Percentiles rank a stretch among this genome's conserved stretches.
Evolutionary conservation across 2,888 invertebrate genomes (phyloP).

Genomic region (Hemistola chrysoprasaria): DNA sequence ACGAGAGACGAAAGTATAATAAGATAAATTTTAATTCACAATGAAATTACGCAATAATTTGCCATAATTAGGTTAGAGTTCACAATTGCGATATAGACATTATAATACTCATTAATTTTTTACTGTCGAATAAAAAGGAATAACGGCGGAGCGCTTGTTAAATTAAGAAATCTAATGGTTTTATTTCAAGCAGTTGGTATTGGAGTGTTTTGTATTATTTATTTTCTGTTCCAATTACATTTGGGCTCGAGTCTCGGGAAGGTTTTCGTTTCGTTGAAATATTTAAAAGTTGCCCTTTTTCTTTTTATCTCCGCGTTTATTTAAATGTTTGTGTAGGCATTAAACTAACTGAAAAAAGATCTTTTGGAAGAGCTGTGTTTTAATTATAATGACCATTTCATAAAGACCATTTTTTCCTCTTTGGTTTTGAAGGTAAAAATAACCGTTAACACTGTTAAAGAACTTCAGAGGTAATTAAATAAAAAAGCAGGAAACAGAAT

Average conservation of each 20-base stretch:
- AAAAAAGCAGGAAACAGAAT: too few relatives aligned
- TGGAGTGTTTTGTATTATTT: conserved; percentile 17
- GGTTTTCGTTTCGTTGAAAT: conserved; percentile 7
- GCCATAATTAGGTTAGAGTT: too few relatives aligned
- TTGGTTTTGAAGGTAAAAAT: too few relatives aligned
- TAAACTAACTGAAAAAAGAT: not conserved
- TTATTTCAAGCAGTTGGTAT: conserved; percentile 17
- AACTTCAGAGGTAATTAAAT: too few relatives aligned
- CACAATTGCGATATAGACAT: too few relatives aligned
- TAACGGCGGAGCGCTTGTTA: conserved; percentile 11
- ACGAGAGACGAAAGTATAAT: too few relatives aligned
- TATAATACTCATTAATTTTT: conserved; percentile 20
- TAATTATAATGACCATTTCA: too few relatives aligned
- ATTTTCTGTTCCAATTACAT: conserved; percentile 18
- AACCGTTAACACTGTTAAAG: too few relatives aligned
- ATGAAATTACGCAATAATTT: too few relatives aligned
- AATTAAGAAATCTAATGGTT: conserved; percentile 20
- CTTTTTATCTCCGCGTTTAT: conserved; percentile 10
- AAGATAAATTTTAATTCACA: too few relatives aligned
- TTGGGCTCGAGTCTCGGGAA: conserved; percentile 5
- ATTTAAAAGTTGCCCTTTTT: conserved; percentile 10
- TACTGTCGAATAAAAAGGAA: conserved; percentile 13
- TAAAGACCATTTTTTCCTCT: too few relatives aligned
- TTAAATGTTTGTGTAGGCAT: conserved; percentile 6
- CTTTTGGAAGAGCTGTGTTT: too few relatives aligned